Evolutionary conservation across 2,888 invertebrate genomes (phyloP).

Genomic region (Octonoba sinensis): DNA sequence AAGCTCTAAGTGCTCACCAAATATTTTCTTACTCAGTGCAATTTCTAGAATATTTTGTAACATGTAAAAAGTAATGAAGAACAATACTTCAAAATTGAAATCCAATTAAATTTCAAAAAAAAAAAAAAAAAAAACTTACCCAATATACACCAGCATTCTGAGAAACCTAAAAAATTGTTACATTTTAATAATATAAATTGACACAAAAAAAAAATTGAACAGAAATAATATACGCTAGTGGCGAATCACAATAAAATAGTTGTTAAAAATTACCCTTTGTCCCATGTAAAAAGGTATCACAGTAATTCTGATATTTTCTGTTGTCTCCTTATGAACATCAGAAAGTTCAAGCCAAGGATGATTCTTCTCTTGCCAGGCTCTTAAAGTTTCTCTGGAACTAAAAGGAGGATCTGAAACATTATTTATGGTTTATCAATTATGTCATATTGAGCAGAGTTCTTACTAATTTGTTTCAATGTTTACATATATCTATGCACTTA

Average conservation of each 20-base stretch:
- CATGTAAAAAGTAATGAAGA: no score
- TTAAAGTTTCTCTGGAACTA: slow-evolving; percentile 87
- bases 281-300: slow-evolving; percentile 99
- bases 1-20: no score
- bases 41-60: no score
- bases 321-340: slow-evolving; percentile 97
- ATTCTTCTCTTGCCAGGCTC: slow-evolving; percentile 97
- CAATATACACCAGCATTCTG: slow-evolving; percentile 93
- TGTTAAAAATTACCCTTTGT: slow-evolving; percentile 78
- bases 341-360: slow-evolving; percentile 97
- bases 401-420: slow-evolving; percentile 83
- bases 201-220: background rate
- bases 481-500: no score
- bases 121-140: slow-evolving; percentile 77
- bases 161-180: slow-evolving; percentile 71
- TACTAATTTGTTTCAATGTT: no score
- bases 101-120: no score
- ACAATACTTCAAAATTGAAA: no score
- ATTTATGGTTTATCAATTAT: no score
- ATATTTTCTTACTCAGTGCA: no score
- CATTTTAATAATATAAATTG: slow-evolving; percentile 21
- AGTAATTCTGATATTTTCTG: slow-evolving; percentile 94
- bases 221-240: no score
- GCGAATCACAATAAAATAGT: no score
- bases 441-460: no score